Evolutionary conservation across 1,140 invertebrate species (phyloP), one percentile per base, ranked within the genome.

Genomic region (Anadara kagoshimensis): DNA sequence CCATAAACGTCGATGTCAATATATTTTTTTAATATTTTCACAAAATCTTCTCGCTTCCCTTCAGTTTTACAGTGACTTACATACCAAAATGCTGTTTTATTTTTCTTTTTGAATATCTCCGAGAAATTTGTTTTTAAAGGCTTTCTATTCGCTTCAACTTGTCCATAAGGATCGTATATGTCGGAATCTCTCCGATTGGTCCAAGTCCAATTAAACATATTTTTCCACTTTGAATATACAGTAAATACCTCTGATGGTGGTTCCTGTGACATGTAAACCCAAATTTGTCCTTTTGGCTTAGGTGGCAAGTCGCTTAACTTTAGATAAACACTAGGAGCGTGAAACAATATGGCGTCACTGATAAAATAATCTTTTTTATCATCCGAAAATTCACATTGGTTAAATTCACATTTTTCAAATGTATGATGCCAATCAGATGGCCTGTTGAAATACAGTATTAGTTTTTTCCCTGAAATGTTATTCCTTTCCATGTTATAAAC

Each of bases 41-140:
- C 63, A 45, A n/a, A 66, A 66, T 12, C 91, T 91, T 69, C 0
- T 78, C 86, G 57, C 0, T 81, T 82, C 72, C 91, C 91, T 24
- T 75, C 78, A 0, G 92, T 88, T 1, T 79, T 5, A 75, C 93
- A 94, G 78, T 93, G 91, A 56, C 91, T 92, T 1, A 92, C 91
- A 69, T 93, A 91, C 92, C 92, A 93, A 2, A 90, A 90, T 1
- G 91, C 91, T 88, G 36, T 49, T 24, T 72, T 76, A 16, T 62
- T 69, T 68, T 79, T 78, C 5, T 57, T 57, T 22, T n/a, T 41
- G 10, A 67, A 62, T 36, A 66, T 56, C 5, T 14, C 51, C 11
- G 26, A 16, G 18, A 51, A 59, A 56, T 73, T 51, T 54, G 22
- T 43, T 8, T 51, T 8, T 4, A n/a, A 16, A 3, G n/a, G 24